Evolutionary conservation across 2,113 vertebrate species (phyloP).

Genomic region (Epinephelus lanceolatus): DNA sequence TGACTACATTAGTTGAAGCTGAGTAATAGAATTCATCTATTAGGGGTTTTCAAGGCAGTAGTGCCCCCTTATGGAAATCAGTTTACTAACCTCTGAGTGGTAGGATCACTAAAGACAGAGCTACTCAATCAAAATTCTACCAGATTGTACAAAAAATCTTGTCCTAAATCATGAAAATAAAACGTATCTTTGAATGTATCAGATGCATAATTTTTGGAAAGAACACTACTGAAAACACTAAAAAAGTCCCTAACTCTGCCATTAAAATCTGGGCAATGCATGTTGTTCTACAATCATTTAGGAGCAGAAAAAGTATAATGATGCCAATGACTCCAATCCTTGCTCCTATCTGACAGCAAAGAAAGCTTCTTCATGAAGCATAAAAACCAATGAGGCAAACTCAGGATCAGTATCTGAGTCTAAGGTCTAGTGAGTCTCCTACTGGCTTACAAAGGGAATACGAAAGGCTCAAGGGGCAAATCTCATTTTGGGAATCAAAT

Average conservation of each 20-base stretch:
- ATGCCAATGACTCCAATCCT: neutral
- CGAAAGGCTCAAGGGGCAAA: neutral
- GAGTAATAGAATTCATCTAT: neutral
- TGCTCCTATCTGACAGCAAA: neutral
- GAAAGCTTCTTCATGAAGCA: neutral
- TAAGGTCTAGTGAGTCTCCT: constrained; percentile 9
- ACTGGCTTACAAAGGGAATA: neutral
- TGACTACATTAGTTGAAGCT: neutral
- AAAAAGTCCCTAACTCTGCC: neutral
- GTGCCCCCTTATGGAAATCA: constrained; percentile 78
- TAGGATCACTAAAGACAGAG: constrained; percentile 4
- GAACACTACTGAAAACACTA: neutral
- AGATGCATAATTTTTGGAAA: neutral
- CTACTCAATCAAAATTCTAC: neutral
- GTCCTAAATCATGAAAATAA: neutral
- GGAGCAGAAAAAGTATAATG: neutral
- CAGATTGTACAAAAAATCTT: neutral
- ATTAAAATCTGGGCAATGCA: neutral
- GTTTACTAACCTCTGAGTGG: constrained; percentile 18
- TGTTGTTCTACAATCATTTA: neutral
- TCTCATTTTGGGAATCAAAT: constrained; percentile 35
- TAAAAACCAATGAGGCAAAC: neutral
- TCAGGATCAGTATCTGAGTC: constrained; percentile 20
- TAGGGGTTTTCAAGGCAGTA: constrained; percentile 70
- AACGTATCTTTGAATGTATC: neutral